Conservation (phyloP, 2,888 invertebrate species). For the Campopleginae sp. region DNA sequence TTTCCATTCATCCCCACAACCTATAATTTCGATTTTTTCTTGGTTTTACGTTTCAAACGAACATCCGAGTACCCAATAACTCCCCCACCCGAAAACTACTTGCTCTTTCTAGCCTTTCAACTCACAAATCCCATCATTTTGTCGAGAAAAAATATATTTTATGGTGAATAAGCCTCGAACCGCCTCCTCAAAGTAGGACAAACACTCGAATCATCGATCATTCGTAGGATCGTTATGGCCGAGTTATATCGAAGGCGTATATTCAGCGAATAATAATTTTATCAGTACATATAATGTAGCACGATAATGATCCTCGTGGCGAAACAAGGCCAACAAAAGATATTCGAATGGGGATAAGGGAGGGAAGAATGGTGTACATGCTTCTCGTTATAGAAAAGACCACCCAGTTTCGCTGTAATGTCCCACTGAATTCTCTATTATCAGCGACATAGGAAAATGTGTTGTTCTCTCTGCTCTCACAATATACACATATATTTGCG, state of each 20-base stretch:
- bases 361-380: conserved; percentile 38
- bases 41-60: conserved; percentile 42
- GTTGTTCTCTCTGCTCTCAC: conserved; percentile 23
- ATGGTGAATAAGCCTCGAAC: no score
- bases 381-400: conserved; percentile 34
- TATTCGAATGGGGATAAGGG: conserved; percentile 5
- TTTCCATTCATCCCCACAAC: conserved; percentile 19
- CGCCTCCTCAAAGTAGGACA: background rate
- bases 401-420: conserved; percentile 29
- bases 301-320: conserved; percentile 26
- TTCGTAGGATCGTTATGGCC: background rate
- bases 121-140: background rate
- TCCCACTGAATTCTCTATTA: conserved; percentile 63
- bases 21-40: no score
- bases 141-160: no score
- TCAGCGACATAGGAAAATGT: conserved; percentile 37
- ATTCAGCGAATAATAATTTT: conserved; percentile 17
- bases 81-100: conserved; percentile 24
- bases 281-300: conserved; percentile 10
- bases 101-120: background rate
- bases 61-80: conserved; percentile 10
- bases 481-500: background rate
- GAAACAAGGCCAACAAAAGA: conserved; percentile 35
- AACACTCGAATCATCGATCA: background rate
- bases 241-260: background rate